phyloP scores from a whole-genome alignment of 2,113 vertebrate genomes.

The Felis chaus region DNA sequence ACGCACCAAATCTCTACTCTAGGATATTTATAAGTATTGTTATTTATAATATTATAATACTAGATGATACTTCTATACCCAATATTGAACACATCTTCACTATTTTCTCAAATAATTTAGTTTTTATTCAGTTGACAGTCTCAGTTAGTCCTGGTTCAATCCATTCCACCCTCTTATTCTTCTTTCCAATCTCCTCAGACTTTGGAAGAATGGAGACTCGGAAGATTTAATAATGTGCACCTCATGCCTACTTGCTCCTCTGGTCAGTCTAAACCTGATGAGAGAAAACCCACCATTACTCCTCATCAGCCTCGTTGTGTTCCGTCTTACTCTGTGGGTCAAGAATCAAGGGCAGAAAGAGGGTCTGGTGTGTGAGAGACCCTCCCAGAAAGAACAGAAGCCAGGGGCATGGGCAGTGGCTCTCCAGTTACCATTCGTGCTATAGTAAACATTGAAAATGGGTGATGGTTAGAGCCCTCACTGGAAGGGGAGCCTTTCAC shows the following conservation, averaged over 20 bases:
- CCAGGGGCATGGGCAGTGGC: neutral
- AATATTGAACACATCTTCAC: neutral
- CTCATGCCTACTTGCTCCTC: neutral
- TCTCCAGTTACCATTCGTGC: neutral
- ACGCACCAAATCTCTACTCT: neutral
- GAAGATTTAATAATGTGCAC: no score
- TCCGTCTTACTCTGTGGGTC: neutral
- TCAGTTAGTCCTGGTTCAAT: neutral
- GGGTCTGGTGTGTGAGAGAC: neutral
- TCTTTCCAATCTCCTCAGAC: neutral
- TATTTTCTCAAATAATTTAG: neutral
- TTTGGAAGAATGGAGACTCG: neutral
- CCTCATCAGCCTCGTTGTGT: neutral
- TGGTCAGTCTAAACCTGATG: neutral
- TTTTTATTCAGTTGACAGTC: neutral
- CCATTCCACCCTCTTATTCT: neutral
- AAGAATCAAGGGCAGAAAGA: neutral
- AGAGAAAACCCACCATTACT: neutral
- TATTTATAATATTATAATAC: neutral
- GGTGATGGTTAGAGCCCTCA: neutral
- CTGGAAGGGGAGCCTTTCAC: neutral
- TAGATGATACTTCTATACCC: neutral
- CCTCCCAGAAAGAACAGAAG: neutral
- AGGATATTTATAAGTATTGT: neutral
- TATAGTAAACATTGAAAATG: neutral